These are phyloP conservation scores for Micromussa lordhowensis DNA, from an alignment of 92 coral and sea anemone genomes.

Conservation along the genomic window DNA sequence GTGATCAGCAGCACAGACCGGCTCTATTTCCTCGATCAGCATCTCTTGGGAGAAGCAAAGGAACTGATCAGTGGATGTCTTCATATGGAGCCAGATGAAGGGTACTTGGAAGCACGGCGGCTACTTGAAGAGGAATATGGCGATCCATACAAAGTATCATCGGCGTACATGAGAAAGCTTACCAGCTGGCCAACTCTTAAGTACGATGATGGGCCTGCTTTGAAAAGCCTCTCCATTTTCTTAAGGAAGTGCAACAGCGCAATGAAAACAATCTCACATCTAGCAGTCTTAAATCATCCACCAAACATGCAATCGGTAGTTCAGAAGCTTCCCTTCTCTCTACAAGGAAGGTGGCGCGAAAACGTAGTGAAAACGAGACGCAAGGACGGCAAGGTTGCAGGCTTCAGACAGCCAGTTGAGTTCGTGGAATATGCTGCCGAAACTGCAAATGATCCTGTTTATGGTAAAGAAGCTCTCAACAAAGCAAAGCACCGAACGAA, in stretches of 20 bases:
- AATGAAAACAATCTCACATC: constrained; percentile 66
- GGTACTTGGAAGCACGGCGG: constrained; percentile 61
- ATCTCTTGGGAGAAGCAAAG: constrained; percentile 58
- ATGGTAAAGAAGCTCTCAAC: constrained; percentile 48
- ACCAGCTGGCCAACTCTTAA: constrained; percentile 63
- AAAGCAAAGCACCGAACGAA: constrained; percentile 14
- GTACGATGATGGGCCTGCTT: constrained; percentile 57
- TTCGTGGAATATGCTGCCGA: constrained; percentile 64
- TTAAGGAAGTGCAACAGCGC: constrained; percentile 69
- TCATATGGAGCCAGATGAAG: constrained; percentile 58
- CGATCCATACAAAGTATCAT: constrained; percentile 70
- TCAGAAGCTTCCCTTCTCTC: constrained; percentile 45
- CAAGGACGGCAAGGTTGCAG: constrained; percentile 6
- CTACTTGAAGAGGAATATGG: constrained; percentile 68
- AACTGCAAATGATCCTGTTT: constrained; percentile 71
- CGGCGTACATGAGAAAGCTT: constrained; percentile 57
- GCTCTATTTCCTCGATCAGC: constrained; percentile 71
- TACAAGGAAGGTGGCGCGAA: constrained; percentile 68
- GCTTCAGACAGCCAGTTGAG: constrained; percentile 38
- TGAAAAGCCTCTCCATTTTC: constrained; percentile 67
- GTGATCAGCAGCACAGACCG: constrained; percentile 46
- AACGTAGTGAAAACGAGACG: constrained; percentile 38
- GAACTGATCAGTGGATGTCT: constrained; percentile 74
- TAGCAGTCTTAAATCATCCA: constrained; percentile 72
- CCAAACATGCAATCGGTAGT: constrained; percentile 69